Evolutionary conservation across 2,888 invertebrate genomes (phyloP).

Genomic region (Epistrophella euchroma): DNA sequence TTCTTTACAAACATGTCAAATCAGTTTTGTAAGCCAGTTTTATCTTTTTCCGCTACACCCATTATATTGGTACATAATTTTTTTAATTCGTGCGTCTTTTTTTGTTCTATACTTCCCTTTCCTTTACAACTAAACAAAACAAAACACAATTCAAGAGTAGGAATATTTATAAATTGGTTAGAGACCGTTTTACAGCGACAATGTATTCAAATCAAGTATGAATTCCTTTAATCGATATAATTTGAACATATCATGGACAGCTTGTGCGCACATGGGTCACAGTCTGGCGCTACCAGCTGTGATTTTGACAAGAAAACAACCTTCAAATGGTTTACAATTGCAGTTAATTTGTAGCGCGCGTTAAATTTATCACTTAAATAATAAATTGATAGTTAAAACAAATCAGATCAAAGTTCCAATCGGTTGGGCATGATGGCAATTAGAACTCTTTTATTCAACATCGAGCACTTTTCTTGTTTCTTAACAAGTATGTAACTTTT

Average conservation of each 20-base stretch:
- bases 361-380: slow-evolving; percentile 46
- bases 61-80: not conserved
- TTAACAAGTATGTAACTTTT: slow-evolving; percentile 13
- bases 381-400: slow-evolving; percentile 29
- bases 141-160: slow-evolving; percentile 18
- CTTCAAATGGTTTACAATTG: slow-evolving; percentile 52
- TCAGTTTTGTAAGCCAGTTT: slow-evolving; percentile 8
- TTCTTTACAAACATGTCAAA: not conserved
- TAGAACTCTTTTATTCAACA: slow-evolving; percentile 18
- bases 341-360: slow-evolving; percentile 32
- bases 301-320: slow-evolving; percentile 43
- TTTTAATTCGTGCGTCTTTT: not conserved
- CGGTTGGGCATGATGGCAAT: slow-evolving; percentile 42
- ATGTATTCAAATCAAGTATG: slow-evolving; percentile 43
- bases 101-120: slow-evolving; percentile 3
- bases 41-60: slow-evolving; percentile 3
- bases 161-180: slow-evolving; percentile 20
- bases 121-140: slow-evolving; percentile 1
- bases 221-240: slow-evolving; percentile 52
- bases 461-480: not conserved
- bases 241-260: slow-evolving; percentile 23
- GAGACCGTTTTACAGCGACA: slow-evolving; percentile 15
- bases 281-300: slow-evolving; percentile 35
- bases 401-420: slow-evolving; percentile 32
- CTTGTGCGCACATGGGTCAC: slow-evolving; percentile 37